Evolutionary conservation across 2,888 invertebrate genomes (phyloP), one percentile per base, ranked within the genome.

Genomic region (Patella ulyssiponensis): DNA sequence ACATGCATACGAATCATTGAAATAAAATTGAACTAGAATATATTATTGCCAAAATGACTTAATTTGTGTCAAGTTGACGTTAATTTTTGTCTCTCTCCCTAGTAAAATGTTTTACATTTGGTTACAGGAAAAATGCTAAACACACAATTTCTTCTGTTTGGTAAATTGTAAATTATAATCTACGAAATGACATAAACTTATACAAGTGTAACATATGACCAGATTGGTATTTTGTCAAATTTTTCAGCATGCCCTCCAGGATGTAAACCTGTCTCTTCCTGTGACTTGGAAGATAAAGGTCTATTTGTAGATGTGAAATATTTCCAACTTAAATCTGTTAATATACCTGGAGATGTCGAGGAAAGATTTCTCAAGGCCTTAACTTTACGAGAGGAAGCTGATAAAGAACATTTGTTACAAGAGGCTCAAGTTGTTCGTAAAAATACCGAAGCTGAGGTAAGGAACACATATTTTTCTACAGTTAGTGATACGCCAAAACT

Each of bases 351-450:
- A 70, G 87, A 86, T 69, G 85, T 89, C 0, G 84, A 85, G 71
- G 84, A 86, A 44, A 77, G 85, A 20, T 88, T 82, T 77, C 85
- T 89, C 69, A 79, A 83, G 51, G 83, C 86, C 1, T 78, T 89
- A n/a, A 83, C 85, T 9, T 78, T 88, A 27, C 77, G 83, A 70
- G 89, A 88, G 73, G 85, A 87, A 14, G 83, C 84, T 2, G 84
- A 83, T 12, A 78, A 84, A n/a, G 88, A 88, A 73, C 72, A 84
- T 52, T 81, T 85, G 3, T 75, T 83, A 33, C 89, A 89, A 81
- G 84, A 87, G 23, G 87, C 88, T 0, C 79, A 83, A 14, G 79
- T 89, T 17, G 83, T 88, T n/a, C 80, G 88, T 23, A 88, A 88
- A 74, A 80, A 84, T 23, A 89, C 88, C 1, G 86, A 85, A 17